Evolutionary conservation across 64 coral and sea anemone genomes (phyloP).

Genomic region (Stichodactyla mertensii): DNA sequence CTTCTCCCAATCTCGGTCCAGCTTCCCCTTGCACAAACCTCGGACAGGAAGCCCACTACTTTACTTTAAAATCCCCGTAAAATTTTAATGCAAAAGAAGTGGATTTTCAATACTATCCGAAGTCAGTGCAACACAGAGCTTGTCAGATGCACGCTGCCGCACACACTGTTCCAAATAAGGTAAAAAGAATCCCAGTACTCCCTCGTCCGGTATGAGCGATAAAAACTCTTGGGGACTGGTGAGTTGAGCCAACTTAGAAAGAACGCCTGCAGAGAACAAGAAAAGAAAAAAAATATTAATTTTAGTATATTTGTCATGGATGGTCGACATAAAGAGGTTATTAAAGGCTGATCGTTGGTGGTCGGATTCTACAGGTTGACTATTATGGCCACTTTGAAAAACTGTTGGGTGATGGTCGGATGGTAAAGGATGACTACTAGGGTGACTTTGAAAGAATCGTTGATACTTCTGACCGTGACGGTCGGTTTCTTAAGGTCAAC

Average conservation of each 20-base stretch:
- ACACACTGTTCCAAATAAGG: conserved; percentile 80
- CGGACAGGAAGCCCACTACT: too few relatives aligned
- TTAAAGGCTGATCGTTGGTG: neutral
- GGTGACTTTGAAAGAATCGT: too few relatives aligned
- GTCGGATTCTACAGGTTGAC: neutral
- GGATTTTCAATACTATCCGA: neutral
- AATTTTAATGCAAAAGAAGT: neutral
- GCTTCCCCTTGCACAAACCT: too few relatives aligned
- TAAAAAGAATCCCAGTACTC: conserved; percentile 68
- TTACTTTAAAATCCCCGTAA: too few relatives aligned
- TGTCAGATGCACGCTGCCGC: conserved; percentile 36
- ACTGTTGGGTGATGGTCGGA: neutral
- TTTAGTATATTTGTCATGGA: neutral
- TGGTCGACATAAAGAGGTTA: neutral
- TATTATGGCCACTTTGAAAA: neutral
- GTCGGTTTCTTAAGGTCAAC: neutral
- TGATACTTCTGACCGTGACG: neutral
- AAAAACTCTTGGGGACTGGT: conserved; percentile 49
- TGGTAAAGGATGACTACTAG: neutral
- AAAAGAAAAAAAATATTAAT: neutral
- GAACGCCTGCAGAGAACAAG: conserved; percentile 37
- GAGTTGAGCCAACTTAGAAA: conserved; percentile 43
- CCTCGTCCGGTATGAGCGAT: conserved; percentile 65
- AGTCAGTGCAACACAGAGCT: neutral
- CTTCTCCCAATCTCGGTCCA: too few relatives aligned